Base-by-base conservation (phyloP, 2,113 vertebrate species). In the Psilopsiagon aymara region DNA sequence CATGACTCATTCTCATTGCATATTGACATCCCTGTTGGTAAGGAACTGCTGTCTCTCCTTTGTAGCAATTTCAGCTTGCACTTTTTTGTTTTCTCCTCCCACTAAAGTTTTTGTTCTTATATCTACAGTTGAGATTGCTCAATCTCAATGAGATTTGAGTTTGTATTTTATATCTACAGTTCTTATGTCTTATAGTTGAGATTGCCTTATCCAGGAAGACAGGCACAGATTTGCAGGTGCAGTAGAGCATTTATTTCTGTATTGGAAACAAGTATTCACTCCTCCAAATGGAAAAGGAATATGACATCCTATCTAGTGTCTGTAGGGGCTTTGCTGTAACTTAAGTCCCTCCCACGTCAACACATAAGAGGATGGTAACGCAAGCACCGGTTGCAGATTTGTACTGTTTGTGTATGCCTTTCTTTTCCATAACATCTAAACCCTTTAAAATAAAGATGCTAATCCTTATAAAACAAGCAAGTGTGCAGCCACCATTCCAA, bases 1-100 rank as follows among this genome's bases (percentile, higher is more conserved):
- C 86, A 82, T 96, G 96, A 95, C 93, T 94, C 94, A 94, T 64
- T 88, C 85, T 75, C 5, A 0, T 33, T 83, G 63, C 73, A 8
- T 29, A 5, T 46, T 66, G 71, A 73, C 64, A 52, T 80, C 73
- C 80, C 80, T 86, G 89, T 80, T 96, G 93, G 68, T 77, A 77
- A 41, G 43, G 75, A 82, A 46, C 49, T 90, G 76, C 80, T 33
- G 13, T 17, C 27, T 83, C 57, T 88, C 49, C 27, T 37, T 88
- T 35, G 37, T 7, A 86, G 71, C 67, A 77, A 77, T 86, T 88
- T 69, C 70, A 75, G 27, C 55, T 80, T 89, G 39, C 68, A 69
- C 24, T 8, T 73, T 95, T 86, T 68, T 76, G 15, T 92, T 80
- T 94, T 55, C 59, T 83, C 35, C 20, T 86, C 35, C 33, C 37